phyloP scores from a whole-genome alignment of 2,888 invertebrate species.

The Synanthedon myopaeformis region DNA sequence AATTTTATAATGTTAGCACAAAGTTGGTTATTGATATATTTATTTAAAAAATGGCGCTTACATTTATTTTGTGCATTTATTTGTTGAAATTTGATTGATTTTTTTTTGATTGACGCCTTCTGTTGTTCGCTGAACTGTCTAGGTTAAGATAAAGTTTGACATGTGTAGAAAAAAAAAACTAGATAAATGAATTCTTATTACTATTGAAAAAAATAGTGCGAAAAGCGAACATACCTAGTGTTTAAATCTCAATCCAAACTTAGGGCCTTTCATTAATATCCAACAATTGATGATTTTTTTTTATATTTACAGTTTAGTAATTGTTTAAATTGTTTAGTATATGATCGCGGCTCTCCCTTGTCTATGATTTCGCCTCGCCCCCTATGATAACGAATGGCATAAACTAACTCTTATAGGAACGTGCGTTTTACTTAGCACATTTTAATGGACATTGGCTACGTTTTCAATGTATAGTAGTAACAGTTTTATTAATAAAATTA shows the following conservation, averaged over 20 bases:
- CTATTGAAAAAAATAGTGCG: constrained; percentile 12
- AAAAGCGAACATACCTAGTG: constrained; percentile 41
- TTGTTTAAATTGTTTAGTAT: constrained; percentile 11
- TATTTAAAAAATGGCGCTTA: background rate
- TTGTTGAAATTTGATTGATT: too few relatives aligned
- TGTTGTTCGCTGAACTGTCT: too few relatives aligned
- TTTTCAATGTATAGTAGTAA: background rate
- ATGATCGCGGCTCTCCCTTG: constrained; percentile 25
- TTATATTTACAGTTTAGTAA: constrained; percentile 20
- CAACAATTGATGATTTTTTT: constrained; percentile 15
- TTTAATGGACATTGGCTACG: too few relatives aligned
- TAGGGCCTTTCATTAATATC: constrained; percentile 22
- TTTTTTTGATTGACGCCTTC: background rate
- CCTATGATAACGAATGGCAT: constrained; percentile 25
- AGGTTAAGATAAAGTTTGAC: too few relatives aligned
- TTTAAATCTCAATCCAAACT: constrained; percentile 35
- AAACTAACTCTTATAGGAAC: constrained; percentile 10
- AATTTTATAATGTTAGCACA: background rate
- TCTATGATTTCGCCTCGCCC: constrained; percentile 25
- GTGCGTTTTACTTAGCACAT: too few relatives aligned
- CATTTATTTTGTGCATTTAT: too few relatives aligned
- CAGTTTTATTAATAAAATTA: constrained; percentile 33
- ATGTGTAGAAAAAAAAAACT: too few relatives aligned
- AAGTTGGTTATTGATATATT: background rate
- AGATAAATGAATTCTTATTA: too few relatives aligned